Conservation (phyloP, 2,113 vertebrate genomes). For the Scomber japonicus region DNA sequence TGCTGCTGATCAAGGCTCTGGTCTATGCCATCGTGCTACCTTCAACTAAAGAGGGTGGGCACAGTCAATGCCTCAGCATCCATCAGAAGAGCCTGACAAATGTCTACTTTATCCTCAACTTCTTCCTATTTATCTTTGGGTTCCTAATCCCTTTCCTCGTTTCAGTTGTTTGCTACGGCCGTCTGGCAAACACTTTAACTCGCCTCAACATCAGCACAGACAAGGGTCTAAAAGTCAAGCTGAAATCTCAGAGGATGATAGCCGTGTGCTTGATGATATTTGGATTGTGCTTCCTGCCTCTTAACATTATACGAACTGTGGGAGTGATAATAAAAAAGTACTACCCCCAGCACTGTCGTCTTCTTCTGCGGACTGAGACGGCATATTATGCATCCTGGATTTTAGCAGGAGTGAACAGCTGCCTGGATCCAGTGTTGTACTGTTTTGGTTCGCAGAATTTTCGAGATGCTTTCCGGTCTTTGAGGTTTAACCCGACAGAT, state of each 20-base stretch:
- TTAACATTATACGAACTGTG: slow-evolving; percentile 74
- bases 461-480: slow-evolving; percentile 37
- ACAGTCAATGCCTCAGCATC: slow-evolving; percentile 77
- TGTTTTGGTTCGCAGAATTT: slow-evolving; percentile 61
- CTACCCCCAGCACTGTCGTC: neutral
- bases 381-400: slow-evolving; percentile 43
- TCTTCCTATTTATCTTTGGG: slow-evolving; percentile 56
- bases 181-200: slow-evolving; percentile 70
- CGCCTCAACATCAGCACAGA: slow-evolving; percentile 64
- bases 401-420: slow-evolving; percentile 56
- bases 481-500: slow-evolving; percentile 2
- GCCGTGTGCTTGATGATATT: slow-evolving; percentile 78
- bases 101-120: slow-evolving; percentile 75
- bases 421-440: slow-evolving; percentile 62
- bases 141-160: slow-evolving; percentile 79
- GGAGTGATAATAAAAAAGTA: slow-evolving; percentile 64
- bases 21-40: slow-evolving; percentile 70
- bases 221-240: slow-evolving; percentile 74
- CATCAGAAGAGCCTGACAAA: slow-evolving; percentile 64
- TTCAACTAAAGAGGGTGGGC: slow-evolving; percentile 52
- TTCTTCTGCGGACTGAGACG: slow-evolving; percentile 16
- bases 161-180: slow-evolving; percentile 71
- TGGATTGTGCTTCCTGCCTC: slow-evolving; percentile 78
- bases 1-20: slow-evolving; percentile 70
- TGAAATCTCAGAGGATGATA: slow-evolving; percentile 79